Evolutionary conservation across 2,113 vertebrate species (phyloP).

Genomic region (Myrmophylax atrothorax): DNA sequence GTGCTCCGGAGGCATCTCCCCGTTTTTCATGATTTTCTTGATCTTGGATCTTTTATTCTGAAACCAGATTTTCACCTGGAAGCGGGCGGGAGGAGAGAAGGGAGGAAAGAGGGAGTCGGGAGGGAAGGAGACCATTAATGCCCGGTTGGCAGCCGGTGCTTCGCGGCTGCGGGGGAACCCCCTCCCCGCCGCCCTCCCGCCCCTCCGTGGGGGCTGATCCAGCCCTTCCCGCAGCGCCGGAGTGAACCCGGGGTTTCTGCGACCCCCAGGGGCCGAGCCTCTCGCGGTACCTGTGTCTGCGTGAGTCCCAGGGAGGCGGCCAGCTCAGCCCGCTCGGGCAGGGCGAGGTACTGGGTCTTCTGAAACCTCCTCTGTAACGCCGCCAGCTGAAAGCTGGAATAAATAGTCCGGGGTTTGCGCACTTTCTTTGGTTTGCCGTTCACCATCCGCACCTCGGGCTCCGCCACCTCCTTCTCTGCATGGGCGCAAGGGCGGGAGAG

Average conservation of each 20-base stretch:
- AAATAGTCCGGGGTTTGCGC: conserved; percentile 96
- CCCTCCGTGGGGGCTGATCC: neutral
- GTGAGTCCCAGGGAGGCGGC: conserved; percentile 94
- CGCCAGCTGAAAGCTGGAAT: conserved; percentile 98
- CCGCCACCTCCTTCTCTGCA: conserved; percentile 91
- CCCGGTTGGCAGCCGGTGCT: neutral
- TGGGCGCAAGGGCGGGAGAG: conserved; percentile 52
- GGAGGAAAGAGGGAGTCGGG: neutral
- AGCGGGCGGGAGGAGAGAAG: conserved; percentile 7
- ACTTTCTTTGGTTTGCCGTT: conserved; percentile 99
- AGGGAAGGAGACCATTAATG: conserved; percentile 1
- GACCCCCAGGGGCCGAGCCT: neutral
- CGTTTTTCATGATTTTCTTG: conserved; percentile 99
- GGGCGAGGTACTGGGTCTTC: conserved; percentile 97
- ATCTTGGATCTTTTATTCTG: conserved; percentile 99
- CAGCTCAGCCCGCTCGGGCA: conserved; percentile 96
- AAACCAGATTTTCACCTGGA: conserved; percentile 99
- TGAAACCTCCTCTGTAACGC: conserved; percentile 96
- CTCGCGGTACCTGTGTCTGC: conserved; percentile 89
- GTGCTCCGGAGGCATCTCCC: conserved; percentile 96
- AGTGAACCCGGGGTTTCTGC: rapidly evolving
- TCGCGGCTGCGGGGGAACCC: neutral
- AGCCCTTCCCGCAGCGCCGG: neutral
- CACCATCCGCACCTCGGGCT: conserved; percentile 97
- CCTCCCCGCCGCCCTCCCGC: neutral